phyloP scores from a whole-genome alignment of 2,113 vertebrate genomes.

The Aphyosemion australe region DNA sequence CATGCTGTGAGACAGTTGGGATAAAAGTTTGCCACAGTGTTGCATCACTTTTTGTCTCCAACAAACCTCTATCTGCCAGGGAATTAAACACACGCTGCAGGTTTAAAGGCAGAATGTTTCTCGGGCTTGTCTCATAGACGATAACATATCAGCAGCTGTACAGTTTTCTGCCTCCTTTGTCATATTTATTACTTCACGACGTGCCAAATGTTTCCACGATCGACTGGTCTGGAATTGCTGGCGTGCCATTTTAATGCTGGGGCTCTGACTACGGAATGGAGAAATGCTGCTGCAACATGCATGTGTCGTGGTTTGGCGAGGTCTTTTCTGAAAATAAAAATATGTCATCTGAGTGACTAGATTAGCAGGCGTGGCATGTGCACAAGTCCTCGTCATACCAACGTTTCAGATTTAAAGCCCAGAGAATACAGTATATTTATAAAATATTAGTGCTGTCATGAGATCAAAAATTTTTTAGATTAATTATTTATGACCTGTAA shows the following conservation, averaged over 20 bases:
- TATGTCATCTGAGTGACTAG: not conserved
- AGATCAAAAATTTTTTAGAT: too few relatives aligned
- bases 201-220: slow-evolving; percentile 3
- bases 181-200: not conserved
- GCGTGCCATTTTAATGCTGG: not conserved
- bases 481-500: too few relatives aligned
- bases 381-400: too few relatives aligned
- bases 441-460: too few relatives aligned
- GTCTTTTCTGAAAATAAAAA: too few relatives aligned
- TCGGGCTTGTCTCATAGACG: not conserved
- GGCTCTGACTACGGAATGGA: not conserved
- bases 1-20: not conserved
- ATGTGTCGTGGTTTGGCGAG: not conserved
- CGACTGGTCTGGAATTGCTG: not conserved
- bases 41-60: not conserved
- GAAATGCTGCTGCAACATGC: not conserved
- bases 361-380: not conserved
- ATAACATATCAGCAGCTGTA: not conserved
- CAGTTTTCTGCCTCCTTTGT: not conserved
- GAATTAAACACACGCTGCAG: not conserved
- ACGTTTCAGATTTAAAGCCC: not conserved
- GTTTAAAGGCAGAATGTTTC: not conserved
- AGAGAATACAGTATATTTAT: too few relatives aligned
- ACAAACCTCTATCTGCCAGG: not conserved
- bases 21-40: not conserved